Evolutionary conservation across 1,140 invertebrate species (phyloP).

Genomic region (Homarus americanus): DNA sequence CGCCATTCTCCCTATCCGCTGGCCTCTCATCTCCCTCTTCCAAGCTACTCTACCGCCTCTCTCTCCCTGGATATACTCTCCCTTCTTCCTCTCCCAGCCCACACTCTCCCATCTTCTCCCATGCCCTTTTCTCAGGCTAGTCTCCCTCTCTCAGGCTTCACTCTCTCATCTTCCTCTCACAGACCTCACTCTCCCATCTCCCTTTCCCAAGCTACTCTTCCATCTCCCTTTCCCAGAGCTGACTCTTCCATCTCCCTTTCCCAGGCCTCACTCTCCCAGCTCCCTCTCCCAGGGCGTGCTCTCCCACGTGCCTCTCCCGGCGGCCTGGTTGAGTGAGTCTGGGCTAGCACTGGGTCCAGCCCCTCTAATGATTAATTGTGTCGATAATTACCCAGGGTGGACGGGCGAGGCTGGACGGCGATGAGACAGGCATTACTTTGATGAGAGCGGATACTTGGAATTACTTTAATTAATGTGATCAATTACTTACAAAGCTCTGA

Average conservation of each 20-base stretch:
- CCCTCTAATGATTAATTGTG: conserved; percentile 73
- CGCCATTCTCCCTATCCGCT: too few relatives aligned
- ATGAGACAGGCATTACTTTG: conserved; percentile 73
- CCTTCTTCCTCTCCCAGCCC: too few relatives aligned
- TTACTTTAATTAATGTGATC: conserved; percentile 73
- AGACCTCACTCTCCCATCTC: too few relatives aligned
- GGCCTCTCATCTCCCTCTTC: too few relatives aligned
- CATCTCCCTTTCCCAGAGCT: not conserved
- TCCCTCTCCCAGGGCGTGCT: not conserved
- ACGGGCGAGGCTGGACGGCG: conserved; percentile 62
- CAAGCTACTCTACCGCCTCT: too few relatives aligned
- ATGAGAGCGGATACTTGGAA: conserved; percentile 73
- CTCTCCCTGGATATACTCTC: too few relatives aligned
- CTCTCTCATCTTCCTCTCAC: conserved; percentile 1
- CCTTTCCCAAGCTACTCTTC: not conserved
- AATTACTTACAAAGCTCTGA: conserved; percentile 72
- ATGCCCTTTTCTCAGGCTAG: too few relatives aligned
- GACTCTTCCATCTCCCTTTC: conserved; percentile 10
- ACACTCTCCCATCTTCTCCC: too few relatives aligned
- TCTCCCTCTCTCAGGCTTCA: not conserved
- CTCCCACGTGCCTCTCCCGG: not conserved
- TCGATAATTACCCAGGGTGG: conserved; percentile 72
- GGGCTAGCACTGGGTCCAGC: conserved; percentile 45
- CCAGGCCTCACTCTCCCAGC: not conserved
- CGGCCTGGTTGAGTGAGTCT: conserved; percentile 50